These are phyloP conservation scores for Tiaroga cobitis DNA, from an alignment of 2,797 vertebrate species.

Conservation along the genomic window DNA sequence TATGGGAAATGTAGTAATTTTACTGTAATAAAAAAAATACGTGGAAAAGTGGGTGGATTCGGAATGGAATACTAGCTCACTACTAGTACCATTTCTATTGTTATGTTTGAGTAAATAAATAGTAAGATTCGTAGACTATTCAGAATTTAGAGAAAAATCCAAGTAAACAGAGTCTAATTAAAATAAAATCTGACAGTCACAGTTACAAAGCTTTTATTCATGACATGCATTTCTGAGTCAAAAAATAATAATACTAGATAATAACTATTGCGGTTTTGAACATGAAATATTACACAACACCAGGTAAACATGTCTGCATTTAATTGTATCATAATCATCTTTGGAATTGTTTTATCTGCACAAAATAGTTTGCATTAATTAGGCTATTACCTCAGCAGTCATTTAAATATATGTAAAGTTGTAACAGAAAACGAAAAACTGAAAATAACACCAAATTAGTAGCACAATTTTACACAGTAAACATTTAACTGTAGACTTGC, in stretches of 20 bases:
- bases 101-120: background rate
- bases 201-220: background rate
- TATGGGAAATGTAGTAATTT: conserved; percentile 53
- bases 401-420: background rate
- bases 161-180: background rate
- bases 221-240: background rate
- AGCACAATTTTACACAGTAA: background rate
- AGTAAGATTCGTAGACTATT: background rate
- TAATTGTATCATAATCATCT: background rate
- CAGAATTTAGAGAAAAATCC: background rate
- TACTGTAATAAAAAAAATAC: background rate
- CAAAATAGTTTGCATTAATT: background rate
- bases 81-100: background rate
- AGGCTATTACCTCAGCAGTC: background rate
- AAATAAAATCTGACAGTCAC: background rate
- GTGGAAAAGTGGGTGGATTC: background rate
- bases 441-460: background rate
- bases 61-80: background rate
- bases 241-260: background rate
- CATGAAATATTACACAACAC: background rate
- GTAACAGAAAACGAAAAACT: background rate
- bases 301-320: background rate
- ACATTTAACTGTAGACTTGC: background rate
- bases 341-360: background rate
- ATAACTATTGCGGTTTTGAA: background rate